Evolutionary conservation across 2,797 vertebrate species (phyloP).

Genomic region (Strix occidentalis): DNA sequence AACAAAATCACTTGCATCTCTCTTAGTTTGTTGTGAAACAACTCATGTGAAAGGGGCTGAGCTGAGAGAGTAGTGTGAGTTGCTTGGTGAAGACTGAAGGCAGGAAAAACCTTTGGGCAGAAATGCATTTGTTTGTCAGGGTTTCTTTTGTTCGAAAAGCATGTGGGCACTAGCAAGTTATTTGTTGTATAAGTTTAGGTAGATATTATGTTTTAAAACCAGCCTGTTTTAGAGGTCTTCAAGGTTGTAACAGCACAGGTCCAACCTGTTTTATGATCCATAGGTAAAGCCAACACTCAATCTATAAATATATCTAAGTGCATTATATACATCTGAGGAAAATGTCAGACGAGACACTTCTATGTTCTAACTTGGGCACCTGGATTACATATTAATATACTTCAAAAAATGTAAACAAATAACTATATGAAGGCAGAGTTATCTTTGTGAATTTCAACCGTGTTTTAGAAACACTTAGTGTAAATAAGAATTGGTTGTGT

Average conservation of each 20-base stretch:
- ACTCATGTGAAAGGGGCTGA: neutral
- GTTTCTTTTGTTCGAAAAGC: neutral
- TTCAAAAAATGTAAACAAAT: neutral
- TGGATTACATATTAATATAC: neutral
- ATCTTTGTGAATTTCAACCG: neutral
- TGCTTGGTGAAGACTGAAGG: neutral
- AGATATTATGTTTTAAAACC: neutral
- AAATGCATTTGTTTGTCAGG: neutral
- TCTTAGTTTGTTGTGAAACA: neutral
- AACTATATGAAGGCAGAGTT: neutral
- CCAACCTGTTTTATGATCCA: neutral
- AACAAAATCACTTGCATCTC: neutral
- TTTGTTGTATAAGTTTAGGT: neutral
- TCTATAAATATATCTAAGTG: neutral
- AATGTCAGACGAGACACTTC: rapidly evolving
- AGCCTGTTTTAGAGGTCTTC: neutral
- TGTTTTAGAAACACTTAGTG: neutral
- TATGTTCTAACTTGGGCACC: neutral
- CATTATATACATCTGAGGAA: neutral
- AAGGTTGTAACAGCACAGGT: neutral
- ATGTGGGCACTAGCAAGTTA: neutral
- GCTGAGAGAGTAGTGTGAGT: neutral
- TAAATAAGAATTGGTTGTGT: neutral
- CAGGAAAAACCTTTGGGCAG: neutral
- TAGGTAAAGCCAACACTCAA: neutral